A percentile compares a stretch with the other conserved stretches of the same genome.
These are phyloP conservation scores for Drosophila willistoni DNA, from an alignment of 1,140 invertebrate genomes.

Conservation along the genomic window DNA sequence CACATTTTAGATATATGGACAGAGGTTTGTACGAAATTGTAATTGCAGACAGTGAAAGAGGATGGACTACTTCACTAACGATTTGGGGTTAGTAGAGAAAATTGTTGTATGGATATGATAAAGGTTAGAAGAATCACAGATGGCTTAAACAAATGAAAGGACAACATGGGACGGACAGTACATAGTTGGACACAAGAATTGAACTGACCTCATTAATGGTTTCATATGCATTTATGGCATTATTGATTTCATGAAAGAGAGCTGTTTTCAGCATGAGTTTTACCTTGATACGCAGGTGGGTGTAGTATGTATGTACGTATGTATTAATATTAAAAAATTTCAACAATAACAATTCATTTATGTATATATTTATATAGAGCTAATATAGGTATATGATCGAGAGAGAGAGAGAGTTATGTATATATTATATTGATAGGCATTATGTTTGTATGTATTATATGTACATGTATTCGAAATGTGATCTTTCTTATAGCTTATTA, in stretches of 20 bases:
- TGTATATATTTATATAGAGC: background rate
- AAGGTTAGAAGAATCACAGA: constrained; percentile 16
- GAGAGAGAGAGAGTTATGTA: constrained; percentile 12
- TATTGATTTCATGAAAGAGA: constrained; percentile 79
- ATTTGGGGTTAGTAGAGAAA: background rate
- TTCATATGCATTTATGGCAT: constrained; percentile 75
- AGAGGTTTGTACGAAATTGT: constrained; percentile 38
- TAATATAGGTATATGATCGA: background rate
- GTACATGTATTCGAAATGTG: too few relatives aligned
- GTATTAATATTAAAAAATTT: constrained; percentile 28
- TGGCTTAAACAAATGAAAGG: constrained; percentile 6
- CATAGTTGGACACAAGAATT: constrained; percentile 42
- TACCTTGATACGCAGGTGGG: constrained; percentile 53
- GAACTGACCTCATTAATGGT: constrained; percentile 76
- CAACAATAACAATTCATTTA: background rate
- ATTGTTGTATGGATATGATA: background rate
- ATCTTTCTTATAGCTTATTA: too few relatives aligned
- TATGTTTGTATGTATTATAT: too few relatives aligned
- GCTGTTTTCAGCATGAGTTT: constrained; percentile 79
- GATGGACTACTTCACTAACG: constrained; percentile 36
- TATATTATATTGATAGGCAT: too few relatives aligned
- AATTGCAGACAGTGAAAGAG: background rate
- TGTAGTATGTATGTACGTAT: constrained; percentile 9
- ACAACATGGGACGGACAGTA: background rate
- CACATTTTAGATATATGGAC: constrained; percentile 49